Conservation (phyloP, 2,888 invertebrate species). For the Diadegma fenestrale region DNA sequence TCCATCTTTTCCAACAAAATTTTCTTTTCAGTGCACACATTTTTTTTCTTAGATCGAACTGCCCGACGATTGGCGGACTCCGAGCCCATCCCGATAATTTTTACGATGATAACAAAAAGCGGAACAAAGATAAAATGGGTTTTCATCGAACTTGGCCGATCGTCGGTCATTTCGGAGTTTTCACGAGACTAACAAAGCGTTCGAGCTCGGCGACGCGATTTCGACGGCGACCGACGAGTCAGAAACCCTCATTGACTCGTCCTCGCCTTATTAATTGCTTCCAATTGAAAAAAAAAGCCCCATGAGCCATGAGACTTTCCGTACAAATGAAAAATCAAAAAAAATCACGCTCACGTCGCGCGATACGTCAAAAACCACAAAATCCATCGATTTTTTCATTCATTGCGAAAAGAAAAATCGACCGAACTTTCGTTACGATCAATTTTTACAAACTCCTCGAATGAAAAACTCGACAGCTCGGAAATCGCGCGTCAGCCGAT, state of each 20-base stretch:
- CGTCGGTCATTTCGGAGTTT: conserved; percentile 52
- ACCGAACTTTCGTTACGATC: conserved; percentile 39
- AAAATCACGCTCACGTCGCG: not conserved
- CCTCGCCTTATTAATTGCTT: conserved; percentile 50
- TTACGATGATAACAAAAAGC: conserved; percentile 27
- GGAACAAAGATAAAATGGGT: conserved; percentile 20
- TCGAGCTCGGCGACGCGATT: conserved; percentile 10
- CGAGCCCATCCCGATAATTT: conserved; percentile 40
- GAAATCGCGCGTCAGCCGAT: conserved; percentile 42
- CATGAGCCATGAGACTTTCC: conserved; percentile 59
- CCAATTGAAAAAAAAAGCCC: conserved; percentile 15
- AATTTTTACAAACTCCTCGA: conserved; percentile 3
- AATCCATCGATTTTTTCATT: conserved; percentile 16
- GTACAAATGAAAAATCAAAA: conserved; percentile 48
- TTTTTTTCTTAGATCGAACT: conserved; percentile 63
- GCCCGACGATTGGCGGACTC: conserved; percentile 70
- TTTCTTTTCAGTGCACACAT: too few relatives aligned
- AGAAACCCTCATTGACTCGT: conserved; percentile 64
- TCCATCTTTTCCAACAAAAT: too few relatives aligned
- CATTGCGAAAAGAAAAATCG: not conserved
- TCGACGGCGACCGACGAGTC: too few relatives aligned
- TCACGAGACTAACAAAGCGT: conserved; percentile 71
- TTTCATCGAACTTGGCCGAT: conserved; percentile 66
- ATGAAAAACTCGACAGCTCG: conserved; percentile 2
- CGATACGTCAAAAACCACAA: conserved; percentile 6